These are phyloP conservation scores for Cylas formicarius DNA, from an alignment of 1,140 invertebrate genomes.

Conservation along the genomic window DNA sequence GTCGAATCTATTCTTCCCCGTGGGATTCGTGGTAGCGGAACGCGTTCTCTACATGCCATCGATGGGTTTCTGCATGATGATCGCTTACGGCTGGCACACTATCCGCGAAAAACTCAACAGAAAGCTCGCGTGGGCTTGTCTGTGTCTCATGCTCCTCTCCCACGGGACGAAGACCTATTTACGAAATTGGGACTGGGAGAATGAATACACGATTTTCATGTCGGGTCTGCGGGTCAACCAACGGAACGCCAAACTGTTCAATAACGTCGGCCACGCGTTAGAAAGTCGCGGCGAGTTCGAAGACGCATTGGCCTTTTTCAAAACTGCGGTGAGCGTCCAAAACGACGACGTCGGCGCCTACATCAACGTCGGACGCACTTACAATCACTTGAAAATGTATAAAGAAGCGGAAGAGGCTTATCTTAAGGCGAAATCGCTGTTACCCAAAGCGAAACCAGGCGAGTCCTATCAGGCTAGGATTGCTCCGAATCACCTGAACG, in stretches of 20 bases:
- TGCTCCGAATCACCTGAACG: conserved; percentile 92
- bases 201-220: conserved; percentile 89
- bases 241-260: conserved; percentile 91
- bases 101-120: conserved; percentile 48
- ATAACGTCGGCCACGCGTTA: conserved; percentile 92
- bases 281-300: conserved; percentile 68
- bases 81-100: conserved; percentile 68
- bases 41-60: conserved; percentile 93
- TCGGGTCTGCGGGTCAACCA: conserved; percentile 85
- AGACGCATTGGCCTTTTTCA: conserved; percentile 86
- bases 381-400: conserved; percentile 85
- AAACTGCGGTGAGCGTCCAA: conserved; percentile 88
- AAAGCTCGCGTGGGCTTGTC: conserved; percentile 53
- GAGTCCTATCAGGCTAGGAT: conserved; percentile 92
- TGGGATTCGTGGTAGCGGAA: conserved; percentile 96
- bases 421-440: conserved; percentile 76
- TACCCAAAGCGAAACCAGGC: conserved; percentile 85
- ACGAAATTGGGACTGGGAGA: conserved; percentile 87
- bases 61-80: conserved; percentile 92
- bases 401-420: conserved; percentile 90
- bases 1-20: conserved; percentile 94
- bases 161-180: conserved; percentile 76
- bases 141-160: conserved; percentile 62
- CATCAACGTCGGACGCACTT: conserved; percentile 92
- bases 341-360: conserved; percentile 91